Evolutionary conservation across 2,888 invertebrate genomes (phyloP).

Genomic region (Caenorhabditis sp.): DNA sequence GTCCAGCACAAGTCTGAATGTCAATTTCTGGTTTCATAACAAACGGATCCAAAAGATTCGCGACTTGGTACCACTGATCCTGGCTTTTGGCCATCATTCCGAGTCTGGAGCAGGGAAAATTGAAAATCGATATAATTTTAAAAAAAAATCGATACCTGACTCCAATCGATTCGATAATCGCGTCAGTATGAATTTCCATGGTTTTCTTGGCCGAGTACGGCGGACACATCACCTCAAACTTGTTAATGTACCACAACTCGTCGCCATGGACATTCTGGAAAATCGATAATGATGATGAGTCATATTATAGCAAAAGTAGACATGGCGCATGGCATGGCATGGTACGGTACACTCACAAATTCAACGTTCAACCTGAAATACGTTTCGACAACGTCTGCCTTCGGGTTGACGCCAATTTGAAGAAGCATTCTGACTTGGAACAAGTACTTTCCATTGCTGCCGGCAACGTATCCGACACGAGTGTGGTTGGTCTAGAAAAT

Average conservation of each 20-base stretch:
- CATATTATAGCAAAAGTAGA: no score
- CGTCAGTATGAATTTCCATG: background rate
- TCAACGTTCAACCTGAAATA: background rate
- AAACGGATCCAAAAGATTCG: background rate
- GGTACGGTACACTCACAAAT: conserved; percentile 1
- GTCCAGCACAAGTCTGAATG: background rate
- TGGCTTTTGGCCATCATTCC: background rate
- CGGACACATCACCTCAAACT: conserved; percentile 1
- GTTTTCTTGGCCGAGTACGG: background rate
- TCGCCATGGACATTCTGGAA: conserved; percentile 15
- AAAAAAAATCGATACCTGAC: background rate
- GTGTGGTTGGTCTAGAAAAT: background rate
- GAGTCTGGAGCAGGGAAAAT: background rate
- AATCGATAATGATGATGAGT: no score
- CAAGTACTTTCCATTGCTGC: background rate
- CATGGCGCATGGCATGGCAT: no score
- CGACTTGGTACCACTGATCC: background rate
- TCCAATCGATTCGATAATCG: background rate
- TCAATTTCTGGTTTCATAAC: background rate
- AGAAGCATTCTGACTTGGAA: conserved; percentile 4
- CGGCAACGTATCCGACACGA: background rate
- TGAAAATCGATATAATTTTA: no score
- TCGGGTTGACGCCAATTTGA: background rate
- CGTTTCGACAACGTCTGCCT: background rate
- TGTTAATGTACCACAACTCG: conserved; percentile 1